Base-by-base conservation (phyloP, 2,888 invertebrate species). In the Saturnia pavonia region DNA sequence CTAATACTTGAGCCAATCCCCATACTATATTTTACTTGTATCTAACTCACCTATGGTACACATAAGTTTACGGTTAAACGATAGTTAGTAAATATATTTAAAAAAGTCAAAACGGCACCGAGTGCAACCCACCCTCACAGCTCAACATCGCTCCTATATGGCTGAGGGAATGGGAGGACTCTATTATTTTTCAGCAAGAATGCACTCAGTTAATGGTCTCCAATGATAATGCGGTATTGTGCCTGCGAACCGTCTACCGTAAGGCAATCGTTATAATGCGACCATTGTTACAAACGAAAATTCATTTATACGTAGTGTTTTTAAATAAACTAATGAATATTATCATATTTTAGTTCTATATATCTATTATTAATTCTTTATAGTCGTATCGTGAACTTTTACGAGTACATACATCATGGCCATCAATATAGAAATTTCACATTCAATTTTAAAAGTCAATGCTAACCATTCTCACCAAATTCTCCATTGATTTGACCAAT, bases 171-270 rank as follows among this genome's bases (percentile, higher is more conserved):
- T 67, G 68, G 68, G 78, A 74, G 77, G 82, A 80, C 73, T 82
- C 89, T 86, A 91, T 92, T 92, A 92, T 91, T 92, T 91, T 91
- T 89, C 88, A 89, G 84, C 86, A 85, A 88, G 91, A 92, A 91
- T 90, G 91, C 89, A 79, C 88, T 83, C 86, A 80, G 88, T 88
- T 90, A 92, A 91, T 91, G 91, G 88, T 79, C 84, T 79, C 84
- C 85, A 82, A 84, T 87, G 89, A 92, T 90, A 92, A 91, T 91
- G 77, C 77, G 63, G 75, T 76, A 87, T 90, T 91, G 86, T 88
- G 77, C 60, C 40, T 19, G 9, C 63, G 68, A 69, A 57, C 69
- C 72, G 72, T 67, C 72, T 67, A 67, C 72, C 69, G 67, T 70
- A 82, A 85, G 90, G 89, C 90, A 91, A 92, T 92, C 89, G 82